Percentiles rank a stretch among this genome's conserved stretches.
These are phyloP conservation scores for Lithophane ornitopus DNA, from an alignment of 2,888 invertebrate genomes.

Conservation along the genomic window DNA sequence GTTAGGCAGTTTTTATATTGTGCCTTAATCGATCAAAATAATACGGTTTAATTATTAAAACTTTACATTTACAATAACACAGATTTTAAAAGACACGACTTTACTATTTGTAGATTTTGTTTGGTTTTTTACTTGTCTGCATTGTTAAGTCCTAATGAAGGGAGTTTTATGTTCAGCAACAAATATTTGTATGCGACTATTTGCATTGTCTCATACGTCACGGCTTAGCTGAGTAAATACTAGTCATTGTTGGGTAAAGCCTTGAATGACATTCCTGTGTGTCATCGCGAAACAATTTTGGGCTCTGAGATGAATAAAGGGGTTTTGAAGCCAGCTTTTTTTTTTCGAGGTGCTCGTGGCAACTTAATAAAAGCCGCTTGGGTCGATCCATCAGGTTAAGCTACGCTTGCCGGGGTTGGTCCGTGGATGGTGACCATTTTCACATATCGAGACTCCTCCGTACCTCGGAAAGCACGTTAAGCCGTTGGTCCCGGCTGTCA, in stretches of 20 bases:
- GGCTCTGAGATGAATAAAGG: background rate
- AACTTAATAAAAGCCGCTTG: too few species aligned
- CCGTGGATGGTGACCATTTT: too few species aligned
- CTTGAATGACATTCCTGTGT: conserved; percentile 45
- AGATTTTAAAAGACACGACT: conserved; percentile 19
- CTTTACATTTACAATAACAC: conserved; percentile 22
- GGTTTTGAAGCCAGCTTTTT: conserved; percentile 4
- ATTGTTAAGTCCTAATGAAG: conserved; percentile 68
- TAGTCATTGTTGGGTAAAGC: conserved; percentile 28
- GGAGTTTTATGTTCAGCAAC: conserved; percentile 66
- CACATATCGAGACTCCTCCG: too few species aligned
- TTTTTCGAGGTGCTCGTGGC: too few species aligned
- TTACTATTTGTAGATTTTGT: conserved; percentile 44
- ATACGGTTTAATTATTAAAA: background rate
- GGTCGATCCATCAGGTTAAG: too few species aligned
- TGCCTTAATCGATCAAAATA: background rate
- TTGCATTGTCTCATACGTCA: conserved; percentile 64
- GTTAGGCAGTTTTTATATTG: too few species aligned
- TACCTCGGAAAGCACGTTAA: too few species aligned
- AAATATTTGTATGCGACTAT: conserved; percentile 65
- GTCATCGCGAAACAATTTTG: conserved; percentile 45
- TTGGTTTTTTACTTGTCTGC: conserved; percentile 60
- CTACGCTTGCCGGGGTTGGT: too few species aligned
- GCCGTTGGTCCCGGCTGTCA: too few species aligned
- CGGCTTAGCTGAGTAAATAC: conserved; percentile 36